Base-by-base conservation (phyloP, 2,797 vertebrate genomes). In the Apodemus agrarius region DNA sequence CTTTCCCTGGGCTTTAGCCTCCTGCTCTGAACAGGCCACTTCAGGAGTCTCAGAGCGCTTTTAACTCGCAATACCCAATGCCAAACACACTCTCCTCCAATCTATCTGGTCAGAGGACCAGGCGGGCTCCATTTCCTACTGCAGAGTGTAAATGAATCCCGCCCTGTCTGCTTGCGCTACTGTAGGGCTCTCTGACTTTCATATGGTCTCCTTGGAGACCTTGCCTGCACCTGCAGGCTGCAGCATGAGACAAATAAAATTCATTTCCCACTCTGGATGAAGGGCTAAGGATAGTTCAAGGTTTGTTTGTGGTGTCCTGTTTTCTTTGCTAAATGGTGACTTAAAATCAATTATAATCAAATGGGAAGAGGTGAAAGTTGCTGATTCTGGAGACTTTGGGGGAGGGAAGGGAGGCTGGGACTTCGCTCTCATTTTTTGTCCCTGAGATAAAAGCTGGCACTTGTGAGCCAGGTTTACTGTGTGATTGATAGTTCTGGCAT, bases 331-430 rank as follows among this genome's bases (percentile, higher is more conserved):
- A 89, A 97, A 21, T 29, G 90, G 85, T 89, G 95, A 72, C 92
- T 97, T 97, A 93, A 97, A 98, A 98, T 98, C 97, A 96, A 90
- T 97, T 97, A 34, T 86, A 93, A 85, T 96, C 94, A 72, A 83
- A 76, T 34, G 31, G 84, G 85, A 98, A 85, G 65, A 93, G 87
- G 69, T 69, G 40, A 80, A 97, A 96, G 59, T 2, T 98, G 96
- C 96, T 97, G 98, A 98, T 96, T 96, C 86, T 89, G 85, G 84
- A 86, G 84, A 40, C 37, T 90, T 46, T 19, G n/a, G 54, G 84
- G 57, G 57, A 19, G 26, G 19, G 21, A 2, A 0, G 19, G 12
- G 69, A 94, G 46, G 80, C 24, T 16, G 13, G 49, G 81, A 17
- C 29, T 92, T 83, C 17, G 29, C 26, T 78, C 29, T 91, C 4